Base-by-base conservation (phyloP, 2,113 vertebrate genomes). In the Poecilia latipinna region DNA sequence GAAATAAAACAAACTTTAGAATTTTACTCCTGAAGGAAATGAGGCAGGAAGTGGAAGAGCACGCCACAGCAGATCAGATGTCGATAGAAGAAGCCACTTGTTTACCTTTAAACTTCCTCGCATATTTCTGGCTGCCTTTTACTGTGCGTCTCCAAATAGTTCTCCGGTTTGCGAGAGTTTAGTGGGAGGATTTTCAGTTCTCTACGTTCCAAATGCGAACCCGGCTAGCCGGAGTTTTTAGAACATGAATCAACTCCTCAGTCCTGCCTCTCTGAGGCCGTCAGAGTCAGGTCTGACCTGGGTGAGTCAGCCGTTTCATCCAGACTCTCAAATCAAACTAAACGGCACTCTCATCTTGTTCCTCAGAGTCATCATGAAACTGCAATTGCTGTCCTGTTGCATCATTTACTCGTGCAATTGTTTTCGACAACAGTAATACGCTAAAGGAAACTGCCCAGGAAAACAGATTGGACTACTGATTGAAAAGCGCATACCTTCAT, bases 81-180 rank as follows among this genome's bases (percentile, higher is more conserved):
- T 57, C 26, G 68, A 29, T 6, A 1, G 7, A 51, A 13, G 32
- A 60, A 86, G 33, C 66, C 68, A 70, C 24, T 70, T 74, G 75
- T 88, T 86, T 86, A 78, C 79, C 57, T 82, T 78, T 1, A 24
- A 2, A 26, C 84, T 70, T 77, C 70, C 74, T 81, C 0, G 0
- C 61, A 82, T 82, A 61, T 63, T 74, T 78, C 3, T 3, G 72
- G 57, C 51, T 26, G 48, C 28, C 65, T 48, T 6, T 4, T 0
- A 60, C 69, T 44, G 0, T 3, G 32, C 13, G 12, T 44, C 24
- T 48, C 60, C 24, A 69, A 72, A 80, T 65, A 65, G 57, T 5
- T 4, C 13, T 74, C 29, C 13, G 12, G 39, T 69, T 72, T 54
- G 65, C 22, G 1, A 44, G 33, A 17, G 11, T 13, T 17, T 3